Conservation (phyloP, 1,140 invertebrate species). For the Macrosteles quadrilineatus region DNA sequence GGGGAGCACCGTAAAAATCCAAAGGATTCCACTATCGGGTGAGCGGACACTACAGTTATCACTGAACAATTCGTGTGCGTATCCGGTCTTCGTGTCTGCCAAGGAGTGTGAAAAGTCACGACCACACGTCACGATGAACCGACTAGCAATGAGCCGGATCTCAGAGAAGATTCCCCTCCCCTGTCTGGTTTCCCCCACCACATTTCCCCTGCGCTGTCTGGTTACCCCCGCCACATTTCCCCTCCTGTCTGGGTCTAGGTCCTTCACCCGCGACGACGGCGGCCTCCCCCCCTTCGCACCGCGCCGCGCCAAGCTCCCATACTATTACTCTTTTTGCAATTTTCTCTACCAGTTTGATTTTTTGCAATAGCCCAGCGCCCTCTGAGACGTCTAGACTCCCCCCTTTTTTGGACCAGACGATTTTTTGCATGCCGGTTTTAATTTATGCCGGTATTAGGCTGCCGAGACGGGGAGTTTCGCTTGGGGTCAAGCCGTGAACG, state of each 20-base stretch:
- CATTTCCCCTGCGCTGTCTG: slow-evolving; percentile 16
- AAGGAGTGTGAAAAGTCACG: not conserved
- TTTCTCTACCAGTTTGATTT: slow-evolving; percentile 27
- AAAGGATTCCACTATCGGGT: not conserved
- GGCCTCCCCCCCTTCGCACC: not conserved
- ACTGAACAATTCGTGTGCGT: not conserved
- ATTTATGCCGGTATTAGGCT: too few relatives aligned
- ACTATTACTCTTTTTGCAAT: slow-evolving; percentile 24
- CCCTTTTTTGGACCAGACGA: slow-evolving; percentile 16
- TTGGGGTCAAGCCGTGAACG: too few relatives aligned
- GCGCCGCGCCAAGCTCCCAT: not conserved
- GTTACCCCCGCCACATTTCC: slow-evolving; percentile 13
- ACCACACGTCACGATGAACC: not conserved
- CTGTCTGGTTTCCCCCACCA: slow-evolving; percentile 14
- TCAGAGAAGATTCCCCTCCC: not conserved
- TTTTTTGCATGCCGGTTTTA: not conserved
- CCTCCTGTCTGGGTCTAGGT: not conserved
- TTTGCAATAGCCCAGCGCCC: slow-evolving; percentile 6
- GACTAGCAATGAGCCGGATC: slow-evolving; percentile 19
- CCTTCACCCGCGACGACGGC: not conserved
- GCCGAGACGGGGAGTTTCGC: too few relatives aligned
- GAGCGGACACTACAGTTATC: not conserved
- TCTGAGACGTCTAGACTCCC: slow-evolving; percentile 9
- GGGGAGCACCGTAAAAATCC: not conserved
- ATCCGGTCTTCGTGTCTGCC: too few relatives aligned